Evolutionary conservation across 2,113 vertebrate genomes (phyloP), one percentile per base, ranked within the genome.

Genomic region (Plecturocebus donacophilus): DNA sequence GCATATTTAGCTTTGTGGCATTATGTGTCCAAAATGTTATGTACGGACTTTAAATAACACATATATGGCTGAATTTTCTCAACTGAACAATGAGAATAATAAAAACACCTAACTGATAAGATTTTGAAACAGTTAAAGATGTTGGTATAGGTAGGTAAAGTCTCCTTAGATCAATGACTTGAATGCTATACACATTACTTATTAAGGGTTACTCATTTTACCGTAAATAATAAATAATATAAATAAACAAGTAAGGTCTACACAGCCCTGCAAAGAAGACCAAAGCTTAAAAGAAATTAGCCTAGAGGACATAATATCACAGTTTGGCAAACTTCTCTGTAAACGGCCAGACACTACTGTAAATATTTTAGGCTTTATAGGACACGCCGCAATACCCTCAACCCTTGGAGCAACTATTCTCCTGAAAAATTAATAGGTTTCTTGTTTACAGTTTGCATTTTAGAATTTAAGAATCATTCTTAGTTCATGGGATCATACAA

Each of bases 271-370:
- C 35, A 83, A 54, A 89, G 16, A 8, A 40, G 14, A 40, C 32
- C 68, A 87, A 35, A 58, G 21, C 16, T 66, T 90, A 89, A 92
- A 79, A 87, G 47, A 80, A 95, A 87, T 85, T 76, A 86, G 42
- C 12, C 49, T 64, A 83, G 27, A 35, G 77, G 40, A 70, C 16
- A 10, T 38, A 91, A 73, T 4, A 23, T 21, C 47, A 54, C 12
- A 12, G 21, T 17, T 45, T 56, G 49, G 84, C 30, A 80, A 87
- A 79, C 32, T 47, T 87, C 64, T 54, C 30, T 87, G 42, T 81
- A 84, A 94, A 47, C 49, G 21, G 47, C 35, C 58, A 64, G 38
- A 89, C 3, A 32, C n/a, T 32, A 85, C 56, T 27, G 30, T 80
- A 93, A 91, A 83, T 61, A 68, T 5, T 68, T 81, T 49, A 42